Evolutionary conservation across 2,888 invertebrate genomes (phyloP).

Genomic region (Branchipolynoe longqiensis): DNA sequence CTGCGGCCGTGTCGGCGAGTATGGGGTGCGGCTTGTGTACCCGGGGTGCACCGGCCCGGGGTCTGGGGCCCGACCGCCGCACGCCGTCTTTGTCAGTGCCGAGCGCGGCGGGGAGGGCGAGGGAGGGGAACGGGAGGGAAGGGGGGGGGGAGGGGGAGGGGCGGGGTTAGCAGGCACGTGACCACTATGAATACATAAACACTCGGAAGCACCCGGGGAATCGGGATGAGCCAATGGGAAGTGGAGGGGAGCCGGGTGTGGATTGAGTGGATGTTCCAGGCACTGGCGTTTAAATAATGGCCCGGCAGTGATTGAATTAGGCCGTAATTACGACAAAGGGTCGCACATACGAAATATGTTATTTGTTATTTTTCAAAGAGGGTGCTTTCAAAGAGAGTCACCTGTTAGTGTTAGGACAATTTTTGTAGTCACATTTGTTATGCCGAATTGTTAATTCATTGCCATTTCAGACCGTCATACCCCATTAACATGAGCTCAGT

Average conservation of each 20-base stretch:
- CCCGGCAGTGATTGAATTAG: no score
- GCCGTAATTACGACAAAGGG: no score
- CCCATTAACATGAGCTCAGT: no score
- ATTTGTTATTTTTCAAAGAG: no score
- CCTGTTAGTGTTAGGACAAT: no score
- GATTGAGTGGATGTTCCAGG: neutral
- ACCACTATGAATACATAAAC: constrained; percentile 26
- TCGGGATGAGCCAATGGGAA: neutral
- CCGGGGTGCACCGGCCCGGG: no score
- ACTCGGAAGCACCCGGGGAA: neutral
- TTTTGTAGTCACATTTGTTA: no score
- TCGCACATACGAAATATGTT: no score
- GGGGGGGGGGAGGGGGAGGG: constrained; percentile 10
- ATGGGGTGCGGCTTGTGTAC: neutral
- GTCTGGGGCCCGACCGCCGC: neutral
- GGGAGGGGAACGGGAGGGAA: neutral
- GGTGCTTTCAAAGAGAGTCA: no score
- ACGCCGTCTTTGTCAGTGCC: neutral
- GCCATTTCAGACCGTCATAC: no score
- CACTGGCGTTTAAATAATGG: no score
- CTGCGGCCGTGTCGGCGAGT: constrained; percentile 9
- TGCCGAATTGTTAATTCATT: no score
- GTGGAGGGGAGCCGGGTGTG: neutral
- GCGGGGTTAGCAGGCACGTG: constrained; percentile 36
- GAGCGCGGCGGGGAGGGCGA: neutral